Evolutionary conservation across 2,113 vertebrate genomes (phyloP), one percentile per base, ranked within the genome.

Genomic region (Formicarius rufipectus): DNA sequence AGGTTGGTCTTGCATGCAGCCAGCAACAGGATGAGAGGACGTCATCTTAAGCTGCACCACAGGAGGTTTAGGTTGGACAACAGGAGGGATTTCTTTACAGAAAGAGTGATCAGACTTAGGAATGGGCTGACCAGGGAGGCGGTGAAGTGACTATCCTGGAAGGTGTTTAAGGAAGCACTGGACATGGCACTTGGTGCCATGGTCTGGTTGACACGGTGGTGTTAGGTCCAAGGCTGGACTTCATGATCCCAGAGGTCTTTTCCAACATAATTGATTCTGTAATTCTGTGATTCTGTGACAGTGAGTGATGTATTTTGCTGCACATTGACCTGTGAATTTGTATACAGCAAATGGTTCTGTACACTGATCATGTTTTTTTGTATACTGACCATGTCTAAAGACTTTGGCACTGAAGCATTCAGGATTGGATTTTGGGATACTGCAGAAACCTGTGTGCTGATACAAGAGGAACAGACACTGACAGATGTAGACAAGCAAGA

Each of bases 1-100:
- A 28, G 17, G 5, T 35, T 0, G 0, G 24, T 30, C 45, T 47
- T 39, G 23, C n/a, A 25, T 30, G 24, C 16, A 75, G 3, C 13
- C n/a, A 17, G 39, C 6, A 8, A 21, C 69, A 68, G 10, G 37
- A 53, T 27, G 39, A 62, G 28, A 60, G 11, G 20, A 53, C 14
- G 21, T 7, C 28, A 39, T 39, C n/a, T n/a, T 12, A 75, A 44
- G 24, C 20, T 27, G 9, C 12, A 40, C 39, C 28, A 83, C 19
- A 20, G 33, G 24, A 82, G 20, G 28, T 47, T 60, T 75, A 82
- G 21, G n/a, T 10, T 35, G 47, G 75, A 68, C n/a, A 21, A 25
- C 21, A 24, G 17, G 15, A 40, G 39, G 24, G 47, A 82, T 25
- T 89, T 53, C 20, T 53, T 68, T 47, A 82, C 20, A 82, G 39